Evolutionary conservation across 2,113 vertebrate species (phyloP).

Genomic region (Neomonachus schauinslandi): DNA sequence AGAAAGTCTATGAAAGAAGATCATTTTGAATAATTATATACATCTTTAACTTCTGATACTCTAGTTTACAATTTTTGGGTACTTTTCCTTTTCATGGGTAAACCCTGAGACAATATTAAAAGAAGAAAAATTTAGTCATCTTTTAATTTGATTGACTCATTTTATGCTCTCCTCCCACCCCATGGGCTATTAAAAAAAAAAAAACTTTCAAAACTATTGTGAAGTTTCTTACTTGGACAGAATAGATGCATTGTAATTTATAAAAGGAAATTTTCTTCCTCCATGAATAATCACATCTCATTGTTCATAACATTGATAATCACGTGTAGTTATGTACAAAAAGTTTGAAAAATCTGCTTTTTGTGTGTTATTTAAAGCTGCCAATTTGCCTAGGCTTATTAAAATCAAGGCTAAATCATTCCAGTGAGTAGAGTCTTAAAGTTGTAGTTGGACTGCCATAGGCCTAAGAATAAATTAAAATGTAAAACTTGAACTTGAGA

Average conservation of each 20-base stretch:
- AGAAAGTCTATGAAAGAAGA: background rate
- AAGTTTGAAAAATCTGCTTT: constrained; percentile 63
- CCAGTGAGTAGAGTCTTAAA: constrained; percentile 71
- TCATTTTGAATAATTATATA: background rate
- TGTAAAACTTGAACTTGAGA: constrained; percentile 68
- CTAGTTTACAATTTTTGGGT: background rate
- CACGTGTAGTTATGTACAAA: constrained; percentile 53
- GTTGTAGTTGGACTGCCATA: constrained; percentile 71
- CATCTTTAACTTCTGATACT: background rate
- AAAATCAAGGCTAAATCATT: constrained; percentile 79
- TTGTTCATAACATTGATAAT: constrained; percentile 71
- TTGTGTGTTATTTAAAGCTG: constrained; percentile 75
- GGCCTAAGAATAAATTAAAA: constrained; percentile 80
- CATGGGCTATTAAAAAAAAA: constrained; percentile 10
- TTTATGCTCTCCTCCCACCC: background rate
- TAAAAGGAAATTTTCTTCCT: constrained; percentile 60
- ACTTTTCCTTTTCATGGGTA: background rate
- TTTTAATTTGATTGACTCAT: constrained; percentile 73
- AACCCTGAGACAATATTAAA: constrained; percentile 52
- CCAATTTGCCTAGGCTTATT: constrained; percentile 72
- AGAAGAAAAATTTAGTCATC: constrained; percentile 43
- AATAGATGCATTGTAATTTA: constrained; percentile 69
- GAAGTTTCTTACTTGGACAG: constrained; percentile 51
- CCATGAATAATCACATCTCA: constrained; percentile 62
- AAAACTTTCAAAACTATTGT: constrained; percentile 56